Evolutionary conservation across 92 coral and sea anemone species (phyloP).

Genomic region (Siderastrea radians): DNA sequence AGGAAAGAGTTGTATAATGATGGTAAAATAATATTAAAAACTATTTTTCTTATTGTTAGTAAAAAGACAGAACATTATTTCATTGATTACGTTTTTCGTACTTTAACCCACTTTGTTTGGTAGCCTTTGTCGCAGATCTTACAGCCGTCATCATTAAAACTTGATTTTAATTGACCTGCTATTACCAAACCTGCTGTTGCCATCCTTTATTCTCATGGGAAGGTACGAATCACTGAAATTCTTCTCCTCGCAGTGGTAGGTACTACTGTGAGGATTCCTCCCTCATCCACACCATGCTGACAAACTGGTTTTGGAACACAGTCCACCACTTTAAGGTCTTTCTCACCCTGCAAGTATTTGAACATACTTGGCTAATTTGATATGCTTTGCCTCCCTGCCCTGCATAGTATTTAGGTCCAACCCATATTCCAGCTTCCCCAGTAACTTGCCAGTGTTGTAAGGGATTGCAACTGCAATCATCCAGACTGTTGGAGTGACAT

Average conservation of each 20-base stretch:
- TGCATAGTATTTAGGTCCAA: slow-evolving; percentile 76
- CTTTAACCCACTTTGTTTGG: slow-evolving; percentile 7
- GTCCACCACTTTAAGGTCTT: slow-evolving; percentile 74
- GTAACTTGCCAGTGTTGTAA: slow-evolving; percentile 54
- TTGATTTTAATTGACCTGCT: slow-evolving; percentile 52
- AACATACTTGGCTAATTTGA: slow-evolving; percentile 56
- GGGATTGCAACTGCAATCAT: slow-evolving; percentile 75
- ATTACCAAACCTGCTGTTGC: slow-evolving; percentile 52
- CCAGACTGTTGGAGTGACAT: slow-evolving; percentile 74
- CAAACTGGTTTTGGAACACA: slow-evolving; percentile 74
- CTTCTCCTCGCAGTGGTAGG: slow-evolving; percentile 42
- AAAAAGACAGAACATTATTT: too few species aligned
- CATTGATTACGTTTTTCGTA: too few species aligned
- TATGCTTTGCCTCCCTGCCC: slow-evolving; percentile 72
- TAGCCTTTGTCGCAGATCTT: slow-evolving; percentile 21
- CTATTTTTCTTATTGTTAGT: too few species aligned
- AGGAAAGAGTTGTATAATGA: too few species aligned
- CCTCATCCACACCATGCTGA: slow-evolving; percentile 68
- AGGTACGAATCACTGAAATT: slow-evolving; percentile 51
- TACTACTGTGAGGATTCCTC: slow-evolving; percentile 65
- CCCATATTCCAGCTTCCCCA: slow-evolving; percentile 66
- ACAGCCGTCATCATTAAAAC: slow-evolving; percentile 17
- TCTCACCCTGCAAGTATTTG: slow-evolving; percentile 71
- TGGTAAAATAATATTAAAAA: too few species aligned
- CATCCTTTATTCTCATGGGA: slow-evolving; percentile 54